Percentiles rank a stretch among this genome's conserved stretches.
phyloP scores from a whole-genome alignment of 2,888 invertebrate species.

The Hirtodrosophila trivittata region DNA sequence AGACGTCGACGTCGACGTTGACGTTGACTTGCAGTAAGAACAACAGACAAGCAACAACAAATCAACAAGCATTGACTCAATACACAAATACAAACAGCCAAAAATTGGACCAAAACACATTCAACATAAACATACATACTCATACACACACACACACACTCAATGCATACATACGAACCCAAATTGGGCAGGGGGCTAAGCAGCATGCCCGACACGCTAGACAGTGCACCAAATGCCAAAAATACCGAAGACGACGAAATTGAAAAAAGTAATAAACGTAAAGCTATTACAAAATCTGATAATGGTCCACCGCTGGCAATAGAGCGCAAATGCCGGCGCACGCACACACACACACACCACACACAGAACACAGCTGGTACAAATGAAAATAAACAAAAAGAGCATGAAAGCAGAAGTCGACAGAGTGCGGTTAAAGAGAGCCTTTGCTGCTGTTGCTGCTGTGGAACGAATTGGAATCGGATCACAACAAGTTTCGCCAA shows the following conservation, averaged over 20 bases:
- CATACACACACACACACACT: constrained; percentile 16
- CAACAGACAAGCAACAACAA: constrained; percentile 56
- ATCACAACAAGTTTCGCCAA: constrained; percentile 60
- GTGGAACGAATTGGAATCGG: constrained; percentile 57
- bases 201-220: constrained; percentile 21
- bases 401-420: not conserved
- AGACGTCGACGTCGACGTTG: not conserved
- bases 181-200: not conserved
- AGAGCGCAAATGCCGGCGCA: constrained; percentile 69
- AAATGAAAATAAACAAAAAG: constrained; percentile 38
- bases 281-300: constrained; percentile 81
- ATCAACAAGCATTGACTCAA: constrained; percentile 61
- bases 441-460: not conserved
- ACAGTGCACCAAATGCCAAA: constrained; percentile 49
- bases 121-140: constrained; percentile 24
- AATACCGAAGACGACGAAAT: constrained; percentile 64
- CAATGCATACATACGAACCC: not conserved
- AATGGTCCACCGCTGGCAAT: constrained; percentile 74
- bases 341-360: constrained; percentile 24
- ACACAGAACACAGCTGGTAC: not conserved
- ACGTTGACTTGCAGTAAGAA: constrained; percentile 3
- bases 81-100: constrained; percentile 25
- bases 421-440: constrained; percentile 17
- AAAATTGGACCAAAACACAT: constrained; percentile 27
- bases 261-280: constrained; percentile 80